phyloP scores from a whole-genome alignment of 2,797 vertebrate species.

The Vultur gryphus region DNA sequence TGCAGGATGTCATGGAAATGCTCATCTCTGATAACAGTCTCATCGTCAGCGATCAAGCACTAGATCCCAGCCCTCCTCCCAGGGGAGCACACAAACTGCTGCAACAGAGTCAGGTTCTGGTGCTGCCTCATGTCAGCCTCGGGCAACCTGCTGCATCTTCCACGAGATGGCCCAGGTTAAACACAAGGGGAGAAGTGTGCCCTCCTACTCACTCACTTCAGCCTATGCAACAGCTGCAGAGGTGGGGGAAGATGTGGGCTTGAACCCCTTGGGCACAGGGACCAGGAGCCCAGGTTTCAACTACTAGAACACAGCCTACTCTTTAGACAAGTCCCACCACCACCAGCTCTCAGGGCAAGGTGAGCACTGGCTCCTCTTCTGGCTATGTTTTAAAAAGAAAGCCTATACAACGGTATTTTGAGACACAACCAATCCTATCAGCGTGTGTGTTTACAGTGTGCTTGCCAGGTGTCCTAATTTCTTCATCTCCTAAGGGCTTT shows the following conservation, averaged over 20 bases:
- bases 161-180: rapidly evolving
- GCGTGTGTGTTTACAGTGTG: neutral
- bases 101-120: neutral
- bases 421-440: neutral
- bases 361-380: neutral
- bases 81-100: neutral
- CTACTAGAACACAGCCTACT: neutral
- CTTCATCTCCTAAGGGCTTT: constrained; percentile 24
- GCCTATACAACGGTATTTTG: neutral
- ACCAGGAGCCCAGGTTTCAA: neutral
- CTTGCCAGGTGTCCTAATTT: constrained; percentile 45
- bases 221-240: neutral
- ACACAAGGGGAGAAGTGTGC: rapidly evolving
- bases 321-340: neutral
- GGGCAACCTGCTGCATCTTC: neutral
- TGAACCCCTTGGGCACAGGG: neutral
- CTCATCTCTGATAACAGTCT: neutral
- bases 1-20: neutral
- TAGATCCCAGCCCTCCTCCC: neutral
- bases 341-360: neutral
- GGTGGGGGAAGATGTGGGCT: neutral
- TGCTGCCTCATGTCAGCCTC: neutral
- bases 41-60: neutral
- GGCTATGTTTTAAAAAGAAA: neutral
- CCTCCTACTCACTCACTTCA: neutral